Base-by-base conservation (phyloP, 1,140 invertebrate genomes). In the Halyomorpha halys region DNA sequence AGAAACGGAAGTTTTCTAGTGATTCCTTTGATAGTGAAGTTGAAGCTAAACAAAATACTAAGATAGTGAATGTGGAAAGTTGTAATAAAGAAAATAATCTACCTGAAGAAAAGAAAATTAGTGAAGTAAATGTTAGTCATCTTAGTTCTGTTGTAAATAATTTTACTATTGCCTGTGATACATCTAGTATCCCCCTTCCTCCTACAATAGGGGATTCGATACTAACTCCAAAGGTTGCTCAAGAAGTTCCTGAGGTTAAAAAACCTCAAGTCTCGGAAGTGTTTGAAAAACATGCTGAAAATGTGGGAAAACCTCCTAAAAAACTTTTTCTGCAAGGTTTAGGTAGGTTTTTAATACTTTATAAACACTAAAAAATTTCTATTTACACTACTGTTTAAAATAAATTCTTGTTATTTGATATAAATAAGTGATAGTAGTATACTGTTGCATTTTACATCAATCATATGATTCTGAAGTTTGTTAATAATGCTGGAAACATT, bases 31-130 rank as follows among this genome's bases (percentile, higher is more conserved):
- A 60, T 16, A 75, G 71, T 66, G 68, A 69, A 23, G 81, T 75
- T 68, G 82, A 79, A 68, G 76, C 76, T 61, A 81, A 81, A 69
- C 83, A 80, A 69, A 80, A 77, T 61, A 80, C 77, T 73, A 81
- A 80, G 65, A 79, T 80, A 69, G 73, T 76, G 19, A 81, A 79
- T 67, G 74, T 75, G 67, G 76, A 79, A 66, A 76, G 73, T 62
- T 68, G 69, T 69, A 74, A 21, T n/a, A 62, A 25, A 15, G 18
- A n/a, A 44, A 11, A 13, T 23, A 25, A 15, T 49, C 11, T 15
- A 34, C 16, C 34, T 44, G 14, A 18, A 25, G 23, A 34, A 15
- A 53, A 30, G 53, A 18, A 21, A 21, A 15, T 21, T 34, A 11
- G 14, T 21, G 47, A 49, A 45, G 19, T 44, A 16, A 3, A 23